Base-by-base conservation (phyloP, 2,113 vertebrate species). In the Platichthys stellatus region DNA sequence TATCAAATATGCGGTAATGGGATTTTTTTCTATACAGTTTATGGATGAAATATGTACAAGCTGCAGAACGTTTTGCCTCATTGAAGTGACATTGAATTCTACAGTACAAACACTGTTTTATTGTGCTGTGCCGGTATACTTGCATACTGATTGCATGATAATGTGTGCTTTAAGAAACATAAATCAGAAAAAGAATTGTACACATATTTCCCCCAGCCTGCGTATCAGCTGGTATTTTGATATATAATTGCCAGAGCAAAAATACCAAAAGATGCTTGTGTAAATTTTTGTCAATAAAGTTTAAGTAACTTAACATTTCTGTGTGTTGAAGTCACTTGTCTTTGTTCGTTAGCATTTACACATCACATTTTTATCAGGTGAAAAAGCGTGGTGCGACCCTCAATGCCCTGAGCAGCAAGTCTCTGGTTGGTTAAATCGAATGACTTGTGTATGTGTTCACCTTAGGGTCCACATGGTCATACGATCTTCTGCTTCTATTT, bases 231-330 rank as follows among this genome's bases (percentile, higher is more conserved):
- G 45, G 66, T 58, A 62, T 20, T 74, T 77, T 82, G 17, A 78
- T 40, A 35, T 70, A 6, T 54, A 63, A 62, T 43, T 69, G 23
- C 71, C 76, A 81, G 80, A 82, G 74, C 18, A 57, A 60, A 70
- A 78, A 68, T 14, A 77, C 69, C 74, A 73, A 78, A 84, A 65
- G 15, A 56, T 67, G 21, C 23, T 43, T 76, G 49, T 87, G 64
- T 77, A 47, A 66, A 49, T 31, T 76, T 84, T 73, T 79, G 40
- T 80, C 70, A 92, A 90, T 90, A 87, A 92, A 90, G 59, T 5
- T 78, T 35, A 31, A 51, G 67, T 47, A 20, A 80, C 9, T n/a
- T 43, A 43, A 51, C 15, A 2, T 51, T 51, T 51, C 47, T 18
- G 47, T 31, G 31, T 6, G 31, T 31, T 31, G 31, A 31, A 31